Conservation (phyloP, 2,888 invertebrate species). For the Bugula neritina region DNA sequence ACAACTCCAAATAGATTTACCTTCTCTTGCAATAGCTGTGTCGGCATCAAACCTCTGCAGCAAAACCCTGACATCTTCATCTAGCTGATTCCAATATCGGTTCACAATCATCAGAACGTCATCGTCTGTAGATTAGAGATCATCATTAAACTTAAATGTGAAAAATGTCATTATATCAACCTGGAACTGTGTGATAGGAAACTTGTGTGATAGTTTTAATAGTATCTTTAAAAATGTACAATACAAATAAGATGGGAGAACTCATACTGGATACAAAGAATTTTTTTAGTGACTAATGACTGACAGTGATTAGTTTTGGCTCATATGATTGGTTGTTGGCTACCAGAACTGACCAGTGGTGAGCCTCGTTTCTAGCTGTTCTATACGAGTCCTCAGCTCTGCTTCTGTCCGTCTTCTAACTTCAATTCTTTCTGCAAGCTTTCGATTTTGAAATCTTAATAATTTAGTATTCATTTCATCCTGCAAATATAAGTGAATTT, state of each 20-base stretch:
- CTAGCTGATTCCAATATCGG: slow-evolving; percentile 65
- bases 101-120: slow-evolving; percentile 95
- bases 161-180: no score
- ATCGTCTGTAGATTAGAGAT: slow-evolving; percentile 67
- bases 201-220: no score
- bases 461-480: slow-evolving; percentile 98
- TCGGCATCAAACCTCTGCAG: slow-evolving; percentile 94
- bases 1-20: no score
- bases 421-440: slow-evolving; percentile 64
- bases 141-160: no score
- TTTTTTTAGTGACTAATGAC: no score
- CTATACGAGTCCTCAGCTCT: slow-evolving; percentile 48
- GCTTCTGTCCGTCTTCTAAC: slow-evolving; percentile 48
- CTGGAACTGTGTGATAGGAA: no score
- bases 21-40: slow-evolving; percentile 69
- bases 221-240: no score
- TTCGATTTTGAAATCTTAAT: slow-evolving; percentile 92
- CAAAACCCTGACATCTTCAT: slow-evolving; percentile 90
- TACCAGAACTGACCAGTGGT: slow-evolving; percentile 58
- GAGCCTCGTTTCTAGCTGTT: slow-evolving; percentile 82
- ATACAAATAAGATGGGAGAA: no score
- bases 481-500: slow-evolving; percentile 57
- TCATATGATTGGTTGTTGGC: no score
- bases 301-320: no score
- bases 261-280: no score